Evolutionary conservation across 2,113 vertebrate genomes (phyloP).

Genomic region (Hirundichthys speculiger): DNA sequence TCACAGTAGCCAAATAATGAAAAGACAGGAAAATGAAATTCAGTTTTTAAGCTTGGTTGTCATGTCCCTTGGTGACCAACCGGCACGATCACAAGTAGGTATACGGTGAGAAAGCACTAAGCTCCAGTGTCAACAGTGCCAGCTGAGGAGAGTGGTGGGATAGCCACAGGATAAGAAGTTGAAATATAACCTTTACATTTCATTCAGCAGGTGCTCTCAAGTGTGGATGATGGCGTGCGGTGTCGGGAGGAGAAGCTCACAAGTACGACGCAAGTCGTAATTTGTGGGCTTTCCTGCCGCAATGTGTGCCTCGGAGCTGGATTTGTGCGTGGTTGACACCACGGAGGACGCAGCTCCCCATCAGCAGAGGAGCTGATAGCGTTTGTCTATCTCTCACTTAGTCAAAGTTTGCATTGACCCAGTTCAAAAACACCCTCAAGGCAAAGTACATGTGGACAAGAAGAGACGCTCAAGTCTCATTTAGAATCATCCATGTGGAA

Average conservation of each 20-base stretch:
- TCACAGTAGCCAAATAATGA: constrained; percentile 34
- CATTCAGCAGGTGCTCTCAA: constrained; percentile 31
- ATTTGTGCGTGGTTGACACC: constrained; percentile 1
- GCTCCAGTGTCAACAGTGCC: constrained; percentile 59
- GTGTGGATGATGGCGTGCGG: constrained; percentile 34
- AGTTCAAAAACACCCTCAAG: constrained; percentile 69
- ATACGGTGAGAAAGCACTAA: constrained; percentile 53
- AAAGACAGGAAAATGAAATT: constrained; percentile 38
- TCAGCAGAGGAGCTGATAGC: constrained; percentile 31
- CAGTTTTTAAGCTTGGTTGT: constrained; percentile 33
- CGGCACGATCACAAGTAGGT: constrained; percentile 47
- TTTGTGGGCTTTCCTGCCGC: constrained; percentile 35
- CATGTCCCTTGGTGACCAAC: constrained; percentile 31
- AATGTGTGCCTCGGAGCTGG: constrained; percentile 19
- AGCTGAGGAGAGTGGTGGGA: constrained; percentile 46
- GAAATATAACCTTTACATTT: constrained; percentile 57
- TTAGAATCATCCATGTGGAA: constrained; percentile 60
- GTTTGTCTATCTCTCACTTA: constrained; percentile 29
- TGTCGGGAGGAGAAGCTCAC: constrained; percentile 42
- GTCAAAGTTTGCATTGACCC: constrained; percentile 59
- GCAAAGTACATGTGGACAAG: constrained; percentile 59
- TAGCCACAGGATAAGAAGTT: constrained; percentile 51
- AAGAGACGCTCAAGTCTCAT: constrained; percentile 57
- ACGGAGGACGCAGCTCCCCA: constrained; percentile 16
- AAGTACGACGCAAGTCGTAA: constrained; percentile 32